These are phyloP conservation scores for Crotalus horridus DNA, from an alignment of 2,113 vertebrate species.

Conservation along the genomic window DNA sequence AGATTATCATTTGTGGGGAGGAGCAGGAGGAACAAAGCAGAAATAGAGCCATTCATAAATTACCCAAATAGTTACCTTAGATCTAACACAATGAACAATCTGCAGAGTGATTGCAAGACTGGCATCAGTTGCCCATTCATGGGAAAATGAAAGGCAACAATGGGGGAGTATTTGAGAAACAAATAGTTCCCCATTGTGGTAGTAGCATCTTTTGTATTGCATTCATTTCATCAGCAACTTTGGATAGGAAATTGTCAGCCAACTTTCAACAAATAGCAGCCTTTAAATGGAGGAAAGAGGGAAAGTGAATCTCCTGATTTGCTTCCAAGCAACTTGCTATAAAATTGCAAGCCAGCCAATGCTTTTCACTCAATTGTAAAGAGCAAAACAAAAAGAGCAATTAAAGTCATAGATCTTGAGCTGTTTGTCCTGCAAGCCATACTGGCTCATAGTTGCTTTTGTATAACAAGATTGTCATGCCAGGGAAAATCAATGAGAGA, in stretches of 20 bases:
- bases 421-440: background rate
- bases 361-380: background rate
- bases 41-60: background rate
- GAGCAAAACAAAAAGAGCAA: slow-evolving; percentile 1
- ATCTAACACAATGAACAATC: background rate
- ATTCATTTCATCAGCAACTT: slow-evolving; percentile 3
- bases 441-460: background rate
- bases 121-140: background rate
- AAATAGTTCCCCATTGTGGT: background rate
- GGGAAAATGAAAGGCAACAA: background rate
- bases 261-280: background rate
- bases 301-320: background rate
- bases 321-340: background rate
- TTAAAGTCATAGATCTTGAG: slow-evolving; percentile 12
- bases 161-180: background rate
- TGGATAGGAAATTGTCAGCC: background rate
- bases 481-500: background rate
- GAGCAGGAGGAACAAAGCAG: background rate
- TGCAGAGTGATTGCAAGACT: background rate
- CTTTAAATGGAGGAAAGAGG: background rate
- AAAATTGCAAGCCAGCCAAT: background rate
- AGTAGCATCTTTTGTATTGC: background rate
- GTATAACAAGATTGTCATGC: background rate
- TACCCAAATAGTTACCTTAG: background rate
- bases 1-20: background rate